These are phyloP conservation scores for Gonocerus acuteangulatus DNA, from an alignment of 2,888 invertebrate species.

Conservation along the genomic window DNA sequence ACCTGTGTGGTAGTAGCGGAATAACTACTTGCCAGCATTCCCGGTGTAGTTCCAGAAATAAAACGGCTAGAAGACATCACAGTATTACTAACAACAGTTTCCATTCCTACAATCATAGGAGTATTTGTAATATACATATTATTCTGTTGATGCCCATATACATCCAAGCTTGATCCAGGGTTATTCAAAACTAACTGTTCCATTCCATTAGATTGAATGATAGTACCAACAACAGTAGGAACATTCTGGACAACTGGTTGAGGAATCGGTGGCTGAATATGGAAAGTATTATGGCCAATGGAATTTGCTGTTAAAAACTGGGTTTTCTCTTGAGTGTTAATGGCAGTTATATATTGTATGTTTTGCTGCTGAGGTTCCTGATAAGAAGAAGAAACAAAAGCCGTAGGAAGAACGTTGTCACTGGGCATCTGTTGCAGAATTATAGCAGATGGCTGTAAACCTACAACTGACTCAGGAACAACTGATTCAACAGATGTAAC, in stretches of 20 bases:
- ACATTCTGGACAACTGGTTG: slow-evolving; percentile 38
- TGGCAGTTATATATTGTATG: slow-evolving; percentile 68
- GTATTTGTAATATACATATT: slow-evolving; percentile 47
- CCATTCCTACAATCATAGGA: slow-evolving; percentile 73
- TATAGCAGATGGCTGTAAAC: slow-evolving; percentile 45
- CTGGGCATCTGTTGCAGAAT: slow-evolving; percentile 60
- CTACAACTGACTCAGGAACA: neutral
- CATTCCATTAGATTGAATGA: slow-evolving; percentile 52
- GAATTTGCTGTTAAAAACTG: slow-evolving; percentile 52
- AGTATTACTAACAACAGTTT: slow-evolving; percentile 79
- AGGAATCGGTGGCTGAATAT: slow-evolving; percentile 41
- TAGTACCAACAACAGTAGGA: slow-evolving; percentile 50
- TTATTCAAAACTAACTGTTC: slow-evolving; percentile 44
- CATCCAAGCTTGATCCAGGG: slow-evolving; percentile 48
- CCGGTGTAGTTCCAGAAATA: slow-evolving; percentile 65
- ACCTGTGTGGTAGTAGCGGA: slow-evolving; percentile 77
- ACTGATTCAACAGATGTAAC: slow-evolving; percentile 12
- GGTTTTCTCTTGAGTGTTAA: slow-evolving; percentile 42
- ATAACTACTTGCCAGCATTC: slow-evolving; percentile 72
- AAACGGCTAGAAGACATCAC: slow-evolving; percentile 79
- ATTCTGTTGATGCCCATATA: slow-evolving; percentile 51
- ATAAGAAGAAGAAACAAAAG: slow-evolving; percentile 54
- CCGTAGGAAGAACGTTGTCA: slow-evolving; percentile 54
- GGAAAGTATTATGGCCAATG: slow-evolving; percentile 20
- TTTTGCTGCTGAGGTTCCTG: slow-evolving; percentile 55